Evolutionary conservation across 2,888 invertebrate species (phyloP).

Genomic region (Allacma fusca): DNA sequence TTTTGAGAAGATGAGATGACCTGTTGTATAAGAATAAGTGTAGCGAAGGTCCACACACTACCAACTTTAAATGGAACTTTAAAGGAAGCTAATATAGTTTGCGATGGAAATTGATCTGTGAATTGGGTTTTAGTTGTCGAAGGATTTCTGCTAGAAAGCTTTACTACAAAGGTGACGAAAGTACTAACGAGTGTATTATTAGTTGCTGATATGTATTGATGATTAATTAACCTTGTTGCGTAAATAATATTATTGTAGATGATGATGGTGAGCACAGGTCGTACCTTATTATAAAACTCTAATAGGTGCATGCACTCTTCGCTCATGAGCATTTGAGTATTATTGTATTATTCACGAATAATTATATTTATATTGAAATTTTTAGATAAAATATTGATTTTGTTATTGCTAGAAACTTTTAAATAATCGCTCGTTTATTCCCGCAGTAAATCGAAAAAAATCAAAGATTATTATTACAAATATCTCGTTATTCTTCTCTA

Average conservation of each 20-base stretch:
- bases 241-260: background rate
- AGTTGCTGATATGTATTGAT: background rate
- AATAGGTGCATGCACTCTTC: slow-evolving; percentile 35
- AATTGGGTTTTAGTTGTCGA: slow-evolving; percentile 18
- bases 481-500: too few relatives aligned
- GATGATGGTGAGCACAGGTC: slow-evolving; percentile 24
- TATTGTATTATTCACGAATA: slow-evolving; percentile 21
- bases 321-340: slow-evolving; percentile 28
- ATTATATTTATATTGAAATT: background rate
- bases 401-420: too few relatives aligned
- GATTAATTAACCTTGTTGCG: background rate
- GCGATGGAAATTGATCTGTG: slow-evolving; percentile 19
- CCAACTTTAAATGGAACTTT: background rate
- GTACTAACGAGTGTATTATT: background rate
- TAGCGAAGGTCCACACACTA: too few relatives aligned
- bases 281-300: slow-evolving; percentile 30
- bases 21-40: too few relatives aligned
- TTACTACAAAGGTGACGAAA: background rate
- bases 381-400: too few relatives aligned
- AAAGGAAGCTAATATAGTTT: background rate
- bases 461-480: too few relatives aligned
- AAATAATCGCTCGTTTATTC: too few relatives aligned
- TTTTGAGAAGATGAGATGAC: too few relatives aligned
- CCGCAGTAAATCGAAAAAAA: too few relatives aligned
- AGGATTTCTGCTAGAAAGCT: background rate